phyloP scores from a whole-genome alignment of 2,797 vertebrate genomes.

The Mus minutoides region DNA sequence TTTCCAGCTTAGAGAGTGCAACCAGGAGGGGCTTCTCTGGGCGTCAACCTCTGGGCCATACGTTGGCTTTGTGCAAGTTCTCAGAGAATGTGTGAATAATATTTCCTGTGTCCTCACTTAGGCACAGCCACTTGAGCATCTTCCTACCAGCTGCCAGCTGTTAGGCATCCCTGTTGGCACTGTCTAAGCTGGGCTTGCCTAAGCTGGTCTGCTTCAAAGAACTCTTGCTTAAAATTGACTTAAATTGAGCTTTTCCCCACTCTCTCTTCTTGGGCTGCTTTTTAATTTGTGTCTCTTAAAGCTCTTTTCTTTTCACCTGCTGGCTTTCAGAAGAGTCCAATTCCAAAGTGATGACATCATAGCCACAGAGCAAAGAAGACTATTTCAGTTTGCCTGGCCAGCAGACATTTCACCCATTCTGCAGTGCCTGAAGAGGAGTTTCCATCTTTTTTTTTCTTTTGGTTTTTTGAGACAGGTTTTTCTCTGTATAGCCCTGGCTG shows the following conservation, averaged over 20 bases:
- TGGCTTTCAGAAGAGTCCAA: background rate
- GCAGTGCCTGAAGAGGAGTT: background rate
- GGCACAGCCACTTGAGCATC: background rate
- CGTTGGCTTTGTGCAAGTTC: background rate
- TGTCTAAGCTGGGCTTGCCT: background rate
- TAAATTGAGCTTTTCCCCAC: background rate
- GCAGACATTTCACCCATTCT: background rate
- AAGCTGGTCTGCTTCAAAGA: background rate
- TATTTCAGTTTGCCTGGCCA: background rate
- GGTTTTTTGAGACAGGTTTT: too few relatives aligned
- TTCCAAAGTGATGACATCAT: background rate
- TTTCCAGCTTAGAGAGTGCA: conserved; percentile 21
- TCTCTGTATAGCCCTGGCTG: too few relatives aligned
- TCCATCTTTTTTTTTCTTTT: too few relatives aligned
- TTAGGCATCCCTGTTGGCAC: background rate
- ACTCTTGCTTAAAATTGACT: background rate
- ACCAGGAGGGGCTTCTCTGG: background rate
- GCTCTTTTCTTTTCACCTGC: background rate
- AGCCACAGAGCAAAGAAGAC: background rate
- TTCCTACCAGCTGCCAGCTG: background rate
- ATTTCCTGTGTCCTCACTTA: background rate
- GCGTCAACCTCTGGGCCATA: background rate
- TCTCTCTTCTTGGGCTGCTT: background rate
- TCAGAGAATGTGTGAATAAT: background rate
- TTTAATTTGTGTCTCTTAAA: background rate